Evolutionary conservation across 2,113 vertebrate species (phyloP).

Genomic region (Thryonomys swinderianus): DNA sequence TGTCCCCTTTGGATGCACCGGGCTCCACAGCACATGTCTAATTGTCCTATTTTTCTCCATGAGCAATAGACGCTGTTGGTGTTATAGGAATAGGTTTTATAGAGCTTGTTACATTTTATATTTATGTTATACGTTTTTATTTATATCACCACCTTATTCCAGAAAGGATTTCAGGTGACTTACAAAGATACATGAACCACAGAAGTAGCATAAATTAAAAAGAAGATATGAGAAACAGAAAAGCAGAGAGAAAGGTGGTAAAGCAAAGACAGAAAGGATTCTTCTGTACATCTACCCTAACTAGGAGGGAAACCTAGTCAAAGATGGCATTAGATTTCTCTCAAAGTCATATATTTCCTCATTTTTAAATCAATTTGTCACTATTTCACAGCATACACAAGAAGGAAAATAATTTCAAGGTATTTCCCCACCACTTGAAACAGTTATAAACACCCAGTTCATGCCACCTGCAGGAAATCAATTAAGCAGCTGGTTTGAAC

Average conservation of each 20-base stretch:
- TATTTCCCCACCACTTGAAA: not conserved
- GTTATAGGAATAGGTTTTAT: constrained; percentile 67
- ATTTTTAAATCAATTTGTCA: constrained; percentile 8
- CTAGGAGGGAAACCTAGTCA: not conserved
- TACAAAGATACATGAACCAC: constrained; percentile 53
- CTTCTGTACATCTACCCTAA: not conserved
- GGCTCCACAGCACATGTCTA: not conserved
- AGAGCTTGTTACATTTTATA: constrained; percentile 56
- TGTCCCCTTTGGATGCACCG: not conserved
- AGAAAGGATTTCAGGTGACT: constrained; percentile 64
- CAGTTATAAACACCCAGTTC: not conserved
- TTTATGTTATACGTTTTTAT: constrained; percentile 64
- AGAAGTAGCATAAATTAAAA: constrained; percentile 60
- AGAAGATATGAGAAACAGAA: not conserved
- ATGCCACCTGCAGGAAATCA: not conserved
- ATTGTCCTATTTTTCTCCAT: not conserved
- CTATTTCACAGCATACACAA: not conserved
- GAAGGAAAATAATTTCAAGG: not conserved
- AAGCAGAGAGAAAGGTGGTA: not conserved
- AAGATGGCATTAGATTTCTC: not conserved
- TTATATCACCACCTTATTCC: constrained; percentile 48
- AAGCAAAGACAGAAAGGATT: not conserved
- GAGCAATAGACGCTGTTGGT: constrained; percentile 37
- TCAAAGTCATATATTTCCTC: not conserved
- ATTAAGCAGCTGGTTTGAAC: not conserved